Conservation (phyloP, 2,113 vertebrate species). For the Pachyramphus minor region DNA sequence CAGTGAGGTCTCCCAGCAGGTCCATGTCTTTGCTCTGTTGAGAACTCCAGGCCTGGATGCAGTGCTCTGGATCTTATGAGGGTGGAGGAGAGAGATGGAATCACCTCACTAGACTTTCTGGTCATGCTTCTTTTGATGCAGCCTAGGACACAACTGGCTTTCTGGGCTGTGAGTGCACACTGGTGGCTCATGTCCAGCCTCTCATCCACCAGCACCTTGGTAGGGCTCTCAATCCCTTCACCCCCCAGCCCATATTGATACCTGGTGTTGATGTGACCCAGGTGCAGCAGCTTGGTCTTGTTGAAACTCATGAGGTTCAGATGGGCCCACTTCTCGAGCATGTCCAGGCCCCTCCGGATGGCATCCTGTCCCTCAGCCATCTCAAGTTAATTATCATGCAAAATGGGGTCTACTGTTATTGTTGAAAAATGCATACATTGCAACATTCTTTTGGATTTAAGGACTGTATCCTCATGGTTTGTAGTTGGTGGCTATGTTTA, state of each 20-base stretch:
- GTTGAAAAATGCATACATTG: neutral
- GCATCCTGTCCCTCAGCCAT: neutral
- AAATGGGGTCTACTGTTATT: neutral
- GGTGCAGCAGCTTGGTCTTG: neutral
- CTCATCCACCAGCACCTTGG: neutral
- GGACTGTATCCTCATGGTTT: neutral
- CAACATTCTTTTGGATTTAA: neutral
- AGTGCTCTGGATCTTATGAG: neutral
- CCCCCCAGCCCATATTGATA: neutral
- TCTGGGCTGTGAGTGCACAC: neutral
- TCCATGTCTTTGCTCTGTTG: neutral
- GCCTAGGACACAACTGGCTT: neutral
- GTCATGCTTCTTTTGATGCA: neutral
- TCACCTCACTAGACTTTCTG: neutral
- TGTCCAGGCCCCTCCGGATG: neutral
- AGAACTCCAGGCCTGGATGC: neutral
- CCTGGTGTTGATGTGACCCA: neutral
- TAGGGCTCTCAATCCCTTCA: neutral
- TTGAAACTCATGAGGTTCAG: neutral
- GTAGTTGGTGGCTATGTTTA: neutral
- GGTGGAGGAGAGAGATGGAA: neutral
- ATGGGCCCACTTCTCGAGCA: neutral
- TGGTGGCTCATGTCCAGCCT: neutral
- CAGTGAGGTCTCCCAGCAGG: neutral
- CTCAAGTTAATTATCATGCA: neutral